Base-by-base conservation (phyloP, 2,888 invertebrate genomes). In the Diloba caeruleocephala region DNA sequence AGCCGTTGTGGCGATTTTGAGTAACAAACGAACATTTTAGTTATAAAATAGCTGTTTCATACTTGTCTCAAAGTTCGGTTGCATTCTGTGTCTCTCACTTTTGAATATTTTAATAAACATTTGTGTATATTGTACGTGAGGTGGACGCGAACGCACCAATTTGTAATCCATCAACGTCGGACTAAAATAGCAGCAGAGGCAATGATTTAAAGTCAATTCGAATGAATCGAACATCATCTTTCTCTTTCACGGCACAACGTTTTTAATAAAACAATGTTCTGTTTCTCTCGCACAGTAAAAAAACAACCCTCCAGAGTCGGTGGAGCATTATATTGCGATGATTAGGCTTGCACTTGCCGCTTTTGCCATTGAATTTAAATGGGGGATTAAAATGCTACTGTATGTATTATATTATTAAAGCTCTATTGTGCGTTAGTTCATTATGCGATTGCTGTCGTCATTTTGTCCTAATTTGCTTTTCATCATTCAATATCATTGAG, bases 321-420 rank as follows among this genome's bases (percentile, higher is more conserved):
- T 80, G 89, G 78, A 82, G 88, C 92, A 91, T 93, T 93, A 93
- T 93, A 92, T 92, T 90, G 92, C 89, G 88, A 93, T 92, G 92
- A 93, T 93, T 93, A 92, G 89, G 79, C 82, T 79, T 85, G 87
- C 92, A 93, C 93, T 92, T 92, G 92, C 92, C 79, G 73, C 76
- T 78, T 76, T 70, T 79, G 81, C 87, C 85, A 93, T 92, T 93
- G 91, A 92, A 93, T 93, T 92, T 92, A 93, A 93, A 93, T 90
- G 82, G 91, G 90, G 90, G 92, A 92, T 92, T 92, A 92, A 86
- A 88, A 87, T 79, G 87, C 76, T 82, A 80, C 81, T 82, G 69
- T 74, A 85, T 84, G 81, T 88, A 89, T 90, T 90, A 91, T 91
- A 66, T 90, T 91, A 90, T 92, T 90, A 91, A 88, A 87, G 78